Evolutionary conservation across 2,113 vertebrate genomes (phyloP), one percentile per base, ranked within the genome.

Genomic region (Chaenogobius annularis): DNA sequence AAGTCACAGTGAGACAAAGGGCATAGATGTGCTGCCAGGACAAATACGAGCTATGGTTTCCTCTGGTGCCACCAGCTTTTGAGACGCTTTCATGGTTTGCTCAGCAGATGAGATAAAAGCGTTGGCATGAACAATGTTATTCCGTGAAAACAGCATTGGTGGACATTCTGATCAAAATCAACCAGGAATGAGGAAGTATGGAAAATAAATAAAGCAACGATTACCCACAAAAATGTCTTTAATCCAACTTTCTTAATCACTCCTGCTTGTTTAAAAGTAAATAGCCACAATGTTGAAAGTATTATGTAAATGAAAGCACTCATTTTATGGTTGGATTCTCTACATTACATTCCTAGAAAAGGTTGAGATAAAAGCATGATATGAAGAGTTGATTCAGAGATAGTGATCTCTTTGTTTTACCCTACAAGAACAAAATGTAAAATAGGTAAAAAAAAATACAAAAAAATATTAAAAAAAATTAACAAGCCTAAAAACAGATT

Each of bases 41-140:
- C n/a, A 23, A 66, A 47, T 63, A 63, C 12, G 26, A 61, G 61
- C 17, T 11, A 63, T 11, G 10, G 61, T 63, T 63, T 63, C 61
- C 61, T 63, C 37, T 43, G 2, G 9, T 63, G 35, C 56, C 56
- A 59, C 6, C 56, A 31, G 9, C 9, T n/a, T 20, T 43, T 17
- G 8, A 63, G 35, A 43, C 9, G 10, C 31, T 63, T 63, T 63
- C 35, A 63, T 40, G 14, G 61, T n/a, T 63, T 63, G 61, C 17
- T 20, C 19, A 63, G 31, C 37, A 63, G 10, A 15, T 43, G 35
- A 40, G 19, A 37, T 40, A 37, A 35, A 31, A 7, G 19, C 15
- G 10, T 10, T 62, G 31, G 56, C 7, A 10, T 22, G n/a, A 55
- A 55, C 54, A 56, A 56, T 3, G 20, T 11, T 12, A 56, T 56